Evolutionary conservation across 1,140 invertebrate species (phyloP).

Genomic region (Cataglyphis hispanica): DNA sequence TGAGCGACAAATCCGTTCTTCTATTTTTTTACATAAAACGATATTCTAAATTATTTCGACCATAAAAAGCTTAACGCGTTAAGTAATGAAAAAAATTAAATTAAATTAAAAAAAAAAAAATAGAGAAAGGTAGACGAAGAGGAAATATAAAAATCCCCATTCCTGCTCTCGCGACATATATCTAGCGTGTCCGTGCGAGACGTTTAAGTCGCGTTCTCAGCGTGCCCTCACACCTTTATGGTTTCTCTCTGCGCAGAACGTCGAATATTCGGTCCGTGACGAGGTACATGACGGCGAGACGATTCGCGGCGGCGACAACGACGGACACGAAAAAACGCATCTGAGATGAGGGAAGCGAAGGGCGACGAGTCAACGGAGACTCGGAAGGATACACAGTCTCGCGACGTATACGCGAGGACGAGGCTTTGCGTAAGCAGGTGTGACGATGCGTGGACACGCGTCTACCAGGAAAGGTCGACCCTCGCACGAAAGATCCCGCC

Average conservation of each 20-base stretch:
- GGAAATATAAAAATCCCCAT: constrained; percentile 34
- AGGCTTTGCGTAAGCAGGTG: constrained; percentile 85
- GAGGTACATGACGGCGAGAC: constrained; percentile 48
- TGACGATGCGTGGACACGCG: constrained; percentile 86
- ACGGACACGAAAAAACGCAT: constrained; percentile 60
- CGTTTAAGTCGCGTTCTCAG: constrained; percentile 77
- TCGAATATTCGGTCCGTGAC: constrained; percentile 56
- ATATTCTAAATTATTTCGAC: neutral
- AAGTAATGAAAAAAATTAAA: neutral
- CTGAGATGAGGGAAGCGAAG: constrained; percentile 47
- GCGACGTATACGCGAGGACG: constrained; percentile 73
- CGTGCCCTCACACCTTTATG: constrained; percentile 77
- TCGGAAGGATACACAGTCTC: constrained; percentile 62
- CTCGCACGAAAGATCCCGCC: constrained; percentile 68
- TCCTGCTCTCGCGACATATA: constrained; percentile 42
- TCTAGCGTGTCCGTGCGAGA: constrained; percentile 58
- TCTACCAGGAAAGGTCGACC: constrained; percentile 82
- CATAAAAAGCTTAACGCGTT: neutral
- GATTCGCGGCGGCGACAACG: constrained; percentile 20
- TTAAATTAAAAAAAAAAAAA: neutral
- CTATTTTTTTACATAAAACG: neutral
- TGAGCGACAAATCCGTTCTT: neutral
- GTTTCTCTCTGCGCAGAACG: neutral
- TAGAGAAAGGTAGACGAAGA: neutral
- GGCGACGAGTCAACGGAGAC: constrained; percentile 45